These are phyloP conservation scores for Diadromus collaris DNA, from an alignment of 2,888 invertebrate genomes.

Conservation along the genomic window DNA sequence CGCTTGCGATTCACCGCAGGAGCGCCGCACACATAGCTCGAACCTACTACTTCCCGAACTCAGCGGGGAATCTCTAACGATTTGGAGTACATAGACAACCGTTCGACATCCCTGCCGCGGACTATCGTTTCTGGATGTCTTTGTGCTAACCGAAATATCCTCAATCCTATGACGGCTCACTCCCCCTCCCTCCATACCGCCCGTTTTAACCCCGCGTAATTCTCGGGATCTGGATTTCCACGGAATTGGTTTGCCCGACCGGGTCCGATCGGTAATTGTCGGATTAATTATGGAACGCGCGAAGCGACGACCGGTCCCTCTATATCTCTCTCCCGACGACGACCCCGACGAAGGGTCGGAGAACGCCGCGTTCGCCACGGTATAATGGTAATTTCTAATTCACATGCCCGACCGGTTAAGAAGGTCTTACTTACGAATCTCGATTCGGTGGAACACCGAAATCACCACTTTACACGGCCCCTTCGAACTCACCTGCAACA, in stretches of 20 bases:
- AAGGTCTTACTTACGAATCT: conserved; percentile 62
- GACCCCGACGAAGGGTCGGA: neutral
- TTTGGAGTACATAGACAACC: neutral
- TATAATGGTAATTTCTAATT: conserved; percentile 68
- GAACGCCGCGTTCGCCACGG: neutral
- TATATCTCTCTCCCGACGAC: neutral
- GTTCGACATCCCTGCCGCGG: conserved; percentile 31
- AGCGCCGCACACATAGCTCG: conserved; percentile 34
- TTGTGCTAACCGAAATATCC: conserved; percentile 28
- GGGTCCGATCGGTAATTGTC: conserved; percentile 71
- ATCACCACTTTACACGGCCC: neutral
- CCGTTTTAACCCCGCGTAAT: conserved; percentile 66
- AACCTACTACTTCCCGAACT: conserved; percentile 10
- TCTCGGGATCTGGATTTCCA: conserved; percentile 63
- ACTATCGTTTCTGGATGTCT: conserved; percentile 45
- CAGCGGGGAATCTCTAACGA: conserved; percentile 31
- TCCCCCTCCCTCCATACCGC: conserved; percentile 41
- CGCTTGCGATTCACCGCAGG: conserved; percentile 46
- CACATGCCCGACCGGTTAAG: neutral
- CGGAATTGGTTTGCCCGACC: conserved; percentile 48
- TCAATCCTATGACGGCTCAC: conserved; percentile 23
- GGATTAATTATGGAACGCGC: conserved; percentile 73
- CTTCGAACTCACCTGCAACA: conserved; percentile 74
- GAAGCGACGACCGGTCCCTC: conserved; percentile 21
- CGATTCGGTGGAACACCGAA: conserved; percentile 27